Base-by-base conservation (phyloP, 2,113 vertebrate species). In the Chitala chitala region DNA sequence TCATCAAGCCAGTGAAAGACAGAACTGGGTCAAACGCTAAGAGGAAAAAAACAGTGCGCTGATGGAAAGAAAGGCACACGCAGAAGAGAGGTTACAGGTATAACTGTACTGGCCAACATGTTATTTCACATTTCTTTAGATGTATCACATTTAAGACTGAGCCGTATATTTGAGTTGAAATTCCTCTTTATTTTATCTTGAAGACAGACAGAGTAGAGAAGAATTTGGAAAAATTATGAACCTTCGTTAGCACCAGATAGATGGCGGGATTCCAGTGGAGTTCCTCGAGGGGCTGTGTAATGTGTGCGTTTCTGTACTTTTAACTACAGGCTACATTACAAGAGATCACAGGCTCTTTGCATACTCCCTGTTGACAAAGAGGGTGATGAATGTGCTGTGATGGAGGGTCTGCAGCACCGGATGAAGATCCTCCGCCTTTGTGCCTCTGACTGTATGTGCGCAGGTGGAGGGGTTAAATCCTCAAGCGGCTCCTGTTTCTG, bases 351-450 rank as follows among this genome's bases (percentile, higher is more conserved):
- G 48, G 48, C 12, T 2, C 7, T 51, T 10, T 8, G 2, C 12
- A 51, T 2, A 20, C 48, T 51, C 48, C 48, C 48, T 8, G 48
- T 10, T 2, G 7, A 17, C 59, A 36, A 33, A 15, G 61, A 64
- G 31, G 20, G 8, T 0, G 8, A 33, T 31, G 48, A 51, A 51
- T 2, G 48, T 51, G 48, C 48, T 20, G 2, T 8, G 20, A 51
- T 51, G 48, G 54, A 56, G 4, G 8, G 54, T n/a, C 20, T 20
- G 22, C 20, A 5, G 20, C 10, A 1, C 44, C 38, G 1, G 29
- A 69, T 17, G 48, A 15, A 20, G 13, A 33, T 44, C 24, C 42
- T 78, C 53, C n/a, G 42, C 22, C 76, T 69, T 54, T 63, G 72
- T 64, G 26, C 24, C 58, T 66, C 38, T 26, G n/a, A 66, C 29